Percentiles rank a stretch among this genome's conserved stretches.
Evolutionary conservation across 2,113 vertebrate species (phyloP).

Genomic region (Cyphomyrus discorhynchus): DNA sequence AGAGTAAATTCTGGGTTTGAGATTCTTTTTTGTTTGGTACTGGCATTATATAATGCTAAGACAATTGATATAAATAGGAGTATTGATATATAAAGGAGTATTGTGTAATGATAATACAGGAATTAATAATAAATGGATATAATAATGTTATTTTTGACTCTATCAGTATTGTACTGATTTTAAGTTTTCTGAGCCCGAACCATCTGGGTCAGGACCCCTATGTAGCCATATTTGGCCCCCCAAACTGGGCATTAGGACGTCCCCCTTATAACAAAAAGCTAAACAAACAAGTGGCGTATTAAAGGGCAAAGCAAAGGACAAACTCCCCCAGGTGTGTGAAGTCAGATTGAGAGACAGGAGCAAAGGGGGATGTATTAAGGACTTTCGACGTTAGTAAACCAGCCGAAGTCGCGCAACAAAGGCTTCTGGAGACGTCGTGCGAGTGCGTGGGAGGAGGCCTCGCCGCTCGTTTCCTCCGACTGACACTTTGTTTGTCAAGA

Average conservation of each 20-base stretch:
- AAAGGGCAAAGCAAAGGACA: not conserved
- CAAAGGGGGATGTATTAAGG: not conserved
- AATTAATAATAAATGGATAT: not conserved
- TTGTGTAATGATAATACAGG: not conserved
- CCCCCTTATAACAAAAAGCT: not conserved
- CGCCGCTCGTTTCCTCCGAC: not conserved
- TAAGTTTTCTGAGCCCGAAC: not conserved
- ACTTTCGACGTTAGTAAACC: constrained; percentile 2
- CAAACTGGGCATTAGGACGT: not conserved
- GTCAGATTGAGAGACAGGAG: not conserved
- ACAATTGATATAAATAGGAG: not conserved
- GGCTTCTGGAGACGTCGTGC: not conserved
- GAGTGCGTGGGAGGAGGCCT: constrained; percentile 1
- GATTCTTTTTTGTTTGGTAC: not conserved
- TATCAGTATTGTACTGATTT: not conserved
- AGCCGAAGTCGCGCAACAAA: not conserved
- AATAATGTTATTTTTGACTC: not conserved
- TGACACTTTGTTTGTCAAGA: constrained; percentile 10
- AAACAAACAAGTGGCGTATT: not conserved
- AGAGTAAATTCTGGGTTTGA: not conserved
- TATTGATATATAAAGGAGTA: not conserved
- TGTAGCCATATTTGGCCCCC: not conserved
- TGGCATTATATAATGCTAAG: not conserved
- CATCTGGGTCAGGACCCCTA: not conserved
- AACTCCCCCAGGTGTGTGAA: not conserved